Conservation (phyloP, 2,888 invertebrate species). For the Caprella mutica region DNA sequence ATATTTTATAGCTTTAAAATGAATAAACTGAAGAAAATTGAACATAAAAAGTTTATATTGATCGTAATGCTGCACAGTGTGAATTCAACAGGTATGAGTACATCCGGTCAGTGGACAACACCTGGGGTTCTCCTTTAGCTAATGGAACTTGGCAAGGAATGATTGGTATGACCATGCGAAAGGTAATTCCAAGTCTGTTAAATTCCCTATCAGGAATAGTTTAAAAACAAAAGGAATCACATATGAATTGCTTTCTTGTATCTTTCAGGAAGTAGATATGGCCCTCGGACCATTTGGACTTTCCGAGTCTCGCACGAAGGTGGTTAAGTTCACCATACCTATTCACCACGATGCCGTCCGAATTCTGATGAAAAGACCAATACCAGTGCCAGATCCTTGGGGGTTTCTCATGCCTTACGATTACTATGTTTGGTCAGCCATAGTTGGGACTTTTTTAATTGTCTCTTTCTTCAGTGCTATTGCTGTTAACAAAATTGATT, state of each 20-base stretch:
- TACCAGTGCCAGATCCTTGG: slow-evolving; percentile 13
- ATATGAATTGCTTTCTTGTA: no score
- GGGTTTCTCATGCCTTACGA: slow-evolving; percentile 17
- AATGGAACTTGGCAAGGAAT: slow-evolving; percentile 24
- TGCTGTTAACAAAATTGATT: no score
- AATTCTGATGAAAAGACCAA: slow-evolving; percentile 15
- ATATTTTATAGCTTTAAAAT: no score
- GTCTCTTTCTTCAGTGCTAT: neutral
- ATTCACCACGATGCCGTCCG: slow-evolving; percentile 14
- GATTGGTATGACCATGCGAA: slow-evolving; percentile 25
- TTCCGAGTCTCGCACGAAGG: slow-evolving; percentile 15
- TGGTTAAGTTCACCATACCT: slow-evolving; percentile 17
- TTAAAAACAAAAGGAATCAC: no score
- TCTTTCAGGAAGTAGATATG: slow-evolving; percentile 18
- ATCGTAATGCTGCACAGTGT: no score
- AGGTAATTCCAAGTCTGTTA: no score
- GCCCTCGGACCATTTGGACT: slow-evolving; percentile 26
- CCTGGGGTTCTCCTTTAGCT: slow-evolving; percentile 21
- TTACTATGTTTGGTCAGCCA: slow-evolving; percentile 15
- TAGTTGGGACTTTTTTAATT: neutral
- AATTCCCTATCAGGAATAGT: no score
- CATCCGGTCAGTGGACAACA: slow-evolving; percentile 14
- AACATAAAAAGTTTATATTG: no score
- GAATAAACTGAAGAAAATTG: no score
- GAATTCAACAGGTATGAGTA: slow-evolving; percentile 12